Conservation (phyloP, 2,113 vertebrate genomes). For the Psammodynastes pulverulentus region DNA sequence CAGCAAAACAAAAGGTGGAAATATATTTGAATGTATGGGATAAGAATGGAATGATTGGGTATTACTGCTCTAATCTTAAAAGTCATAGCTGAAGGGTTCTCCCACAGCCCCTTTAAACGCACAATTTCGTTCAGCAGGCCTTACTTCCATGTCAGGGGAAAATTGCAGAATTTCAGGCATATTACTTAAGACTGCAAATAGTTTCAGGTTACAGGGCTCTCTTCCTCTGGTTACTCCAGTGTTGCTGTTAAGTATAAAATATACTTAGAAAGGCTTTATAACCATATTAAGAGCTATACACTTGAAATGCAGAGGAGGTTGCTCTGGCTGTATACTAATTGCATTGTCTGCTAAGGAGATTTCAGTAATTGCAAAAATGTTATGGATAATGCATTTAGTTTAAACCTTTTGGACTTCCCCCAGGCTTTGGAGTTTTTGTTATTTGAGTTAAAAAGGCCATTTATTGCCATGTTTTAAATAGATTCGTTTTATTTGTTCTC, state of each 20-base stretch:
- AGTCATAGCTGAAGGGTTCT: too few relatives aligned
- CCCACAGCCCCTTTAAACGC: background rate
- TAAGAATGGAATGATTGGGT: background rate
- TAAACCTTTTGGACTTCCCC: background rate
- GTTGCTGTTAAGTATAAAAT: background rate
- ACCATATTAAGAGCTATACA: background rate
- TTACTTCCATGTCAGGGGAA: too few relatives aligned
- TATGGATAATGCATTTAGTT: background rate
- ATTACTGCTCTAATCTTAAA: background rate
- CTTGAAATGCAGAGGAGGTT: background rate
- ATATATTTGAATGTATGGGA: background rate
- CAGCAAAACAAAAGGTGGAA: background rate
- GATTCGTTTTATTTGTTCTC: background rate
- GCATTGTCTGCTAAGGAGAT: background rate
- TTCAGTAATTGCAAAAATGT: background rate
- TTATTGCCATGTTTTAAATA: background rate
- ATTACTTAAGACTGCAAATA: background rate
- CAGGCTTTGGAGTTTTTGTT: background rate
- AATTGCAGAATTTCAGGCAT: background rate
- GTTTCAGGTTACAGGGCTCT: background rate
- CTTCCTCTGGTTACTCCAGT: background rate
- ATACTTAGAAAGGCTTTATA: background rate
- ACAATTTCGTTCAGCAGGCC: background rate
- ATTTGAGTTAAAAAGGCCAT: background rate
- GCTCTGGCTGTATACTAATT: background rate